Evolutionary conservation across 2,113 vertebrate genomes (phyloP).

Genomic region (Hippoglossus stenolepis): DNA sequence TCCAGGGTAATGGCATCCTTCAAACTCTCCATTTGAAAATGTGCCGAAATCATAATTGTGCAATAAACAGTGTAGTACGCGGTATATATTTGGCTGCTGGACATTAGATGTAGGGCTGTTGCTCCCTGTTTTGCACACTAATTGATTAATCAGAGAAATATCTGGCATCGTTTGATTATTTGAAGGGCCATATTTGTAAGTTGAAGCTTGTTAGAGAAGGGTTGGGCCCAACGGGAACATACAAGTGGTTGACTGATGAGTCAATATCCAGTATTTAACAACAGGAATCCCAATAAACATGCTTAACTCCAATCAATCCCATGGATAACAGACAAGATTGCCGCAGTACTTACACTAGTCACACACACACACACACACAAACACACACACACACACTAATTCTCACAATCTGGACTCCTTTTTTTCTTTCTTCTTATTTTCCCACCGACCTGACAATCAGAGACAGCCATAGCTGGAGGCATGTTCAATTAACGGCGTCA

Average conservation of each 20-base stretch:
- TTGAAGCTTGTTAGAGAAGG: not conserved
- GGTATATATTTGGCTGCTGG: too few species aligned
- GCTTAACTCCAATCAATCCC: not conserved
- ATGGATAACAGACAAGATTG: not conserved
- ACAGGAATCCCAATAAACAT: not conserved
- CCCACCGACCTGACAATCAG: not conserved
- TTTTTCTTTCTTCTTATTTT: not conserved
- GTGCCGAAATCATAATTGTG: too few species aligned
- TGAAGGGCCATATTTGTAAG: too few species aligned
- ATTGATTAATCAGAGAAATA: too few species aligned
- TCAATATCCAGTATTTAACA: not conserved
- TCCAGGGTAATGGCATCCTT: not conserved
- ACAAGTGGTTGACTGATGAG: not conserved
- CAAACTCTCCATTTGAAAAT: too few species aligned
- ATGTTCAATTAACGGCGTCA: not conserved
- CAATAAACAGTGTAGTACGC: too few species aligned
- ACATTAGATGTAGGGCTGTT: too few species aligned
- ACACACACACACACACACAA: not conserved
- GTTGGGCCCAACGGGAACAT: not conserved
- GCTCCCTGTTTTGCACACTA: too few species aligned
- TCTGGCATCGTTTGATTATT: too few species aligned
- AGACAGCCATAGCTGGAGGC: not conserved
- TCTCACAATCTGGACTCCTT: not conserved
- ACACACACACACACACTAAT: not conserved
- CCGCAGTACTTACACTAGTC: not conserved